A percentile compares a stretch with the other conserved stretches of the same genome.
These are phyloP conservation scores for Haliclona indistincta DNA, from an alignment of 37 sponge, comb jelly and placozoan genomes.

Conservation along the genomic window DNA sequence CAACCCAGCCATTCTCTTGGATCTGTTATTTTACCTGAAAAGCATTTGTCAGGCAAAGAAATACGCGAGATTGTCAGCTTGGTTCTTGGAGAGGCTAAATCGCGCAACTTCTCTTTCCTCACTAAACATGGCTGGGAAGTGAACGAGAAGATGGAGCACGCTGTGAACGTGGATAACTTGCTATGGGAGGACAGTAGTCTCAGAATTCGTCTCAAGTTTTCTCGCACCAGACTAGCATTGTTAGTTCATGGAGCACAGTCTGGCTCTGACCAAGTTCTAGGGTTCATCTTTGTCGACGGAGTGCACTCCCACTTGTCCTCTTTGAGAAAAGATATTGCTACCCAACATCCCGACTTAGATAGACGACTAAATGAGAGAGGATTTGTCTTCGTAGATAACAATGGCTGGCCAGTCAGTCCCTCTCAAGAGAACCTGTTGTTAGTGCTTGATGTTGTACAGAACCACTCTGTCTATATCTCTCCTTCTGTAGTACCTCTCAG, in stretches of 20 bases:
- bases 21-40: no score
- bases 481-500: slow-evolving; percentile 2
- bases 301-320: slow-evolving; percentile 1
- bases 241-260: slow-evolving; percentile 26
- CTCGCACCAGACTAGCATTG: slow-evolving; percentile 19
- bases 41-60: no score
- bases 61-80: no score
- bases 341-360: slow-evolving; percentile 45
- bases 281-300: slow-evolving; percentile 54
- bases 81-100: no score
- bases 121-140: slow-evolving; percentile 63
- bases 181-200: slow-evolving; percentile 10
- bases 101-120: slow-evolving; percentile 50
- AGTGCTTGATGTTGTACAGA: slow-evolving; percentile 21
- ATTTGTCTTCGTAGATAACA: slow-evolving; percentile 63
- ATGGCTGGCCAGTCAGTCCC: slow-evolving; percentile 71
- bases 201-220: slow-evolving; percentile 17
- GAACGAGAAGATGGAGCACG: slow-evolving; percentile 17
- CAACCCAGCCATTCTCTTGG: slow-evolving; percentile 3
- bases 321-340: slow-evolving; percentile 22
- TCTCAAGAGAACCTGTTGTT: slow-evolving; percentile 51
- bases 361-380: background rate
- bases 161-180: slow-evolving; percentile 10
- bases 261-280: slow-evolving; percentile 15
- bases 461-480: background rate